A percentile compares a stretch with the other conserved stretches of the same genome.
Evolutionary conservation across 1,140 invertebrate species (phyloP).

Genomic region (Drosophila nasuta): DNA sequence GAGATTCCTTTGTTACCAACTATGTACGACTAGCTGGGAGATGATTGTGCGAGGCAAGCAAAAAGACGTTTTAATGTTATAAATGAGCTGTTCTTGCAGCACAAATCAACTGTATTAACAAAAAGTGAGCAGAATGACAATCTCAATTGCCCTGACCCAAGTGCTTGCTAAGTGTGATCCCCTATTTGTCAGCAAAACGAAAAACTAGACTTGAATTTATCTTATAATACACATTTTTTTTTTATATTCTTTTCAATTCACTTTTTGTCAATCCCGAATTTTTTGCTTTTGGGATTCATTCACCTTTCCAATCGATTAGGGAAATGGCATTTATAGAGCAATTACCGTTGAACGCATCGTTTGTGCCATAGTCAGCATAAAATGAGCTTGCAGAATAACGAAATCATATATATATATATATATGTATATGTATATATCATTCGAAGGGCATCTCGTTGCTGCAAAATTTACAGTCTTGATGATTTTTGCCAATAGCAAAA

Average conservation of each 20-base stretch:
- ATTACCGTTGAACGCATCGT: conserved; percentile 41
- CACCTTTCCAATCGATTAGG: background rate
- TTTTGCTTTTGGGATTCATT: background rate
- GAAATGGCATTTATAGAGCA: conserved; percentile 28
- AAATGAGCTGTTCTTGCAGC: conserved; percentile 2
- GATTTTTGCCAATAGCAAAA: conserved; percentile 54
- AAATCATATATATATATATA: conserved; percentile 19
- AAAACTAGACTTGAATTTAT: background rate
- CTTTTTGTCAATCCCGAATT: background rate
- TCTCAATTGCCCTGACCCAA: background rate
- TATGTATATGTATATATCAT: conserved; percentile 13
- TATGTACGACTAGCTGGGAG: conserved; percentile 48
- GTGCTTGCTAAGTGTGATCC: background rate
- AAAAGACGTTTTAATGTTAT: conserved; percentile 4
- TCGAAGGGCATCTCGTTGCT: conserved; percentile 23
- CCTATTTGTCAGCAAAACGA: conserved; percentile 1
- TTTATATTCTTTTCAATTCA: background rate
- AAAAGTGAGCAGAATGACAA: background rate
- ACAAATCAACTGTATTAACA: background rate
- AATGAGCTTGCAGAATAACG: conserved; percentile 29
- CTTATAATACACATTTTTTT: background rate
- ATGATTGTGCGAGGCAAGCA: conserved; percentile 8
- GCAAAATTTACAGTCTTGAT: conserved; percentile 44
- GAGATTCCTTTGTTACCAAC: conserved; percentile 49
- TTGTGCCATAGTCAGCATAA: conserved; percentile 43